Conservation (phyloP, 2,797 vertebrate species). For the Perodicticus potto region DNA sequence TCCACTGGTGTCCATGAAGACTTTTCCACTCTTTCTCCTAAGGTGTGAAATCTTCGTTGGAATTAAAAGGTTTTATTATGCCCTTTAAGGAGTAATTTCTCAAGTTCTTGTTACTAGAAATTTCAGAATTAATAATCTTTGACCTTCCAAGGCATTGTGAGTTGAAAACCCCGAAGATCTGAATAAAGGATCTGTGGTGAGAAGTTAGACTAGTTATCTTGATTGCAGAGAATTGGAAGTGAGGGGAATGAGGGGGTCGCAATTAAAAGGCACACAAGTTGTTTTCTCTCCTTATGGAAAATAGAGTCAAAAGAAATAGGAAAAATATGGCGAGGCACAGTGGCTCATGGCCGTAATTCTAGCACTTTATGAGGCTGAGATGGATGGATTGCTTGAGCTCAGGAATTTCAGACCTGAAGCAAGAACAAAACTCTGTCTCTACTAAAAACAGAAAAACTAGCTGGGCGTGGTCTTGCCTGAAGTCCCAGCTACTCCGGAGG, state of each 20-base stretch:
- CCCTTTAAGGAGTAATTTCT: background rate
- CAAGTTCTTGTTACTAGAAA: conserved; percentile 7
- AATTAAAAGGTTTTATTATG: background rate
- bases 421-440: too few relatives aligned
- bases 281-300: background rate
- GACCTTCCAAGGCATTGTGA: conserved; percentile 25
- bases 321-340: too few relatives aligned
- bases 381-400: too few relatives aligned
- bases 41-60: background rate
- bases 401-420: too few relatives aligned
- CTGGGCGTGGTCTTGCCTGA: too few relatives aligned
- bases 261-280: background rate
- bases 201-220: background rate
- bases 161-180: conserved; percentile 21
- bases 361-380: too few relatives aligned
- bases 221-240: background rate
- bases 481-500: too few relatives aligned
- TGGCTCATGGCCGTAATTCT: too few relatives aligned
- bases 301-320: conserved; percentile 4
- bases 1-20: background rate
- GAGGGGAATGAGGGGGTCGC: background rate
- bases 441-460: too few relatives aligned
- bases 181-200: background rate
- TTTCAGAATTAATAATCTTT: conserved; percentile 5
- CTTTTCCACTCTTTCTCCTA: background rate